Conservation (phyloP, 2,888 invertebrate genomes). For the Cephus sareptanus region DNA sequence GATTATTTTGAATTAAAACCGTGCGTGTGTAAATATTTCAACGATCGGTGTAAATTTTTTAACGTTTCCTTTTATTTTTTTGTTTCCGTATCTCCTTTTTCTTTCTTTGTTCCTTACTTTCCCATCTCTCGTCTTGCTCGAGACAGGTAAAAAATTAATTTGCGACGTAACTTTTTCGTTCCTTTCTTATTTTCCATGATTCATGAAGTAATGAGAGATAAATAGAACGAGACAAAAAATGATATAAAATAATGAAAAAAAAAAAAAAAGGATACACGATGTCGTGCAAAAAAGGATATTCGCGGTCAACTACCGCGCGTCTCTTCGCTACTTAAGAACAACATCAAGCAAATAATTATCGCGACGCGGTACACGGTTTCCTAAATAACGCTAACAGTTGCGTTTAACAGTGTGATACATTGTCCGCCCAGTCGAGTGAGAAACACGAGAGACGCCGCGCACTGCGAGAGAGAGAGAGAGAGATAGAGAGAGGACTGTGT, state of each 20-base stretch:
- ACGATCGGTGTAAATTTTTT: conserved; percentile 6
- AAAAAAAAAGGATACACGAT: not conserved
- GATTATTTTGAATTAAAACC: not conserved
- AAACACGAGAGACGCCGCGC: not conserved
- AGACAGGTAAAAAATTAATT: not conserved
- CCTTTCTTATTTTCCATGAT: not conserved
- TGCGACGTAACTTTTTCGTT: not conserved
- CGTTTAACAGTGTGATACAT: conserved; percentile 30
- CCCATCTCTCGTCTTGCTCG: not conserved
- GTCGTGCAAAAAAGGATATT: not conserved
- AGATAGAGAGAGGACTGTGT: conserved; percentile 11
- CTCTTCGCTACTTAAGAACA: not conserved
- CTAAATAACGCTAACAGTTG: not conserved
- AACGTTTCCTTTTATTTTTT: not conserved
- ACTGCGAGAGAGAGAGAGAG: conserved; percentile 10
- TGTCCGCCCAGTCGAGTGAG: not conserved
- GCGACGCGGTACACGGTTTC: not conserved
- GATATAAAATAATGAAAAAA: not conserved
- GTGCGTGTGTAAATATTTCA: not conserved
- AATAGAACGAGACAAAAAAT: not conserved
- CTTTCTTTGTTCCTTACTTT: not conserved
- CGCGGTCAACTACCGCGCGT: not conserved
- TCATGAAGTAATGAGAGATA: not conserved
- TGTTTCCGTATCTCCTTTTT: not conserved
- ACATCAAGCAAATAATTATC: not conserved